Percentiles rank a stretch among this genome's conserved stretches.
phyloP scores from a whole-genome alignment of 2,797 vertebrate species.

The Epinephelus malabaricus region DNA sequence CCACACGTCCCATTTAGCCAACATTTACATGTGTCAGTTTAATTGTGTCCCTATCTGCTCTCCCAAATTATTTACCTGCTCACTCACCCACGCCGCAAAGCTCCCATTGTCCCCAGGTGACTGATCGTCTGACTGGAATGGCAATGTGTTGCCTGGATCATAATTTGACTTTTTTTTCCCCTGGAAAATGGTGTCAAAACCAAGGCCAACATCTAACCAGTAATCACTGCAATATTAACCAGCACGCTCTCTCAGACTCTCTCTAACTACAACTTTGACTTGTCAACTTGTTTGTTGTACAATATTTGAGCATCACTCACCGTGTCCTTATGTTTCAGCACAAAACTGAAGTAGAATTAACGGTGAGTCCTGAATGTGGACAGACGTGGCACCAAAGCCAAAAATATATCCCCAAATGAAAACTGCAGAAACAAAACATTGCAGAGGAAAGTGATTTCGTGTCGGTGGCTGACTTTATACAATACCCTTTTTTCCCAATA shows the following conservation, averaged over 20 bases:
- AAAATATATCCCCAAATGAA: slow-evolving; percentile 26
- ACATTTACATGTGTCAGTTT: slow-evolving; percentile 80
- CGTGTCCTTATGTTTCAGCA: slow-evolving; percentile 21
- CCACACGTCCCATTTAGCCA: slow-evolving; percentile 73
- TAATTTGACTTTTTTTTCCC: slow-evolving; percentile 20
- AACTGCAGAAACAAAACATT: slow-evolving; percentile 56
- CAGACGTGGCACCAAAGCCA: slow-evolving; percentile 26
- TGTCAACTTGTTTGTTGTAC: slow-evolving; percentile 17
- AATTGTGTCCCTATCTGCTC: slow-evolving; percentile 77
- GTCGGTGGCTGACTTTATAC: slow-evolving; percentile 63
- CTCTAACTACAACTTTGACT: slow-evolving; percentile 27
- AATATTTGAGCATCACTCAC: slow-evolving; percentile 18
- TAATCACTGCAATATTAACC: slow-evolving; percentile 1
- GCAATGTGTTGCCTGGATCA: slow-evolving; percentile 55
- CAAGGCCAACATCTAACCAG: slow-evolving; percentile 12
- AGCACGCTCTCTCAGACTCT: background rate
- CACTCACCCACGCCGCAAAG: slow-evolving; percentile 67
- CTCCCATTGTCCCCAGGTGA: slow-evolving; percentile 65
- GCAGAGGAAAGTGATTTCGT: slow-evolving; percentile 59
- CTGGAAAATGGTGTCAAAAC: slow-evolving; percentile 4
- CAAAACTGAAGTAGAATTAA: slow-evolving; percentile 12
- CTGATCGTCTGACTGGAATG: slow-evolving; percentile 68
- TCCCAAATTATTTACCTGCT: slow-evolving; percentile 82
- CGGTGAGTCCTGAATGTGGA: slow-evolving; percentile 10
- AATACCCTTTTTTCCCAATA: slow-evolving; percentile 34